These are phyloP conservation scores for Drosophila formosana DNA, from an alignment of 2,888 invertebrate species.

Conservation along the genomic window DNA sequence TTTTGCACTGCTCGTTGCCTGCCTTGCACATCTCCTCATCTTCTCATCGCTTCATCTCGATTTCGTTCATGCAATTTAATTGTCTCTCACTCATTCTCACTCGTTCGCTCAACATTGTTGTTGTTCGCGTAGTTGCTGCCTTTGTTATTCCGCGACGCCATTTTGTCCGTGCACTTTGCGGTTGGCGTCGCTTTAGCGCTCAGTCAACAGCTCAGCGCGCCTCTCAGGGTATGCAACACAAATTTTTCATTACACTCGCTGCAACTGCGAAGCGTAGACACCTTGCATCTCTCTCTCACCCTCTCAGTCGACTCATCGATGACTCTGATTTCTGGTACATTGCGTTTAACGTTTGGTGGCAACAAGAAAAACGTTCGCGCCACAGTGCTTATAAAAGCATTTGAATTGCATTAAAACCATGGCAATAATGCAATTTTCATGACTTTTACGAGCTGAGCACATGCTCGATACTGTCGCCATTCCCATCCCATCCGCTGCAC, in stretches of 20 bases:
- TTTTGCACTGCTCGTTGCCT: conserved; percentile 3
- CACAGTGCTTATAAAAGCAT: conserved; percentile 50
- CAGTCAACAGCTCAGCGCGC: conserved; percentile 34
- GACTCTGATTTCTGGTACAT: conserved; percentile 37
- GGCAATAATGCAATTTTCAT: conserved; percentile 63
- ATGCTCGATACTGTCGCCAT: conserved; percentile 1
- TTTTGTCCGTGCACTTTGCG: conserved; percentile 59
- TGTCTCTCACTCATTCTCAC: conserved; percentile 45
- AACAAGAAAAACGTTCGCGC: conserved; percentile 13
- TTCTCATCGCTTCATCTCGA: conserved; percentile 3
- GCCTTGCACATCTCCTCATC: conserved; percentile 1
- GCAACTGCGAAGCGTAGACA: conserved; percentile 22
- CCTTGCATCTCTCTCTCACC: conserved; percentile 9
- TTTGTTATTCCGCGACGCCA: conserved; percentile 34
- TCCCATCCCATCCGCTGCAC: conserved; percentile 1
- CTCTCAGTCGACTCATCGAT: conserved; percentile 3
- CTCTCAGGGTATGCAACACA: conserved; percentile 45
- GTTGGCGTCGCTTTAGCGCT: conserved; percentile 40
- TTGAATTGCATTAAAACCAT: conserved; percentile 65
- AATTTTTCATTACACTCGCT: conserved; percentile 30
- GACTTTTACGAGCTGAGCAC: conserved; percentile 41
- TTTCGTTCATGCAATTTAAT: conserved; percentile 60
- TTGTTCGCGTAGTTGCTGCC: conserved; percentile 15
- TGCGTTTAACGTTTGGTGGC: conserved; percentile 31
- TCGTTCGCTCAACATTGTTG: conserved; percentile 15